Percentiles rank a stretch among this genome's conserved stretches.
phyloP scores from a whole-genome alignment of 2,113 vertebrate genomes.

The Promerops cafer region DNA sequence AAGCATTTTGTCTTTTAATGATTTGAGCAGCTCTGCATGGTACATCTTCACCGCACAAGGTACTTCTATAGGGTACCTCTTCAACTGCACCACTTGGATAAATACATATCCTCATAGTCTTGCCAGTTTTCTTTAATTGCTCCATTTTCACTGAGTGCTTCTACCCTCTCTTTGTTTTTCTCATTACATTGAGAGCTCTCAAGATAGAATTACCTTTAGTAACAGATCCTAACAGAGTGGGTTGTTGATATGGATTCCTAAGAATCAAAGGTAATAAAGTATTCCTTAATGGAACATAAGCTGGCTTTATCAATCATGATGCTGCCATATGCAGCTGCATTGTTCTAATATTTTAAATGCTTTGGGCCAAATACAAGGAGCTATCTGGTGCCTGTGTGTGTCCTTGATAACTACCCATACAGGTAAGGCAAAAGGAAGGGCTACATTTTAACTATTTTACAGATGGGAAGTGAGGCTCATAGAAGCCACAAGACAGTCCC shows the following conservation, averaged over 20 bases:
- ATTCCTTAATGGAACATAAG: background rate
- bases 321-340: background rate
- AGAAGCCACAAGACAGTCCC: background rate
- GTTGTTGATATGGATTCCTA: background rate
- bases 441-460: background rate
- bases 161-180: background rate
- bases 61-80: background rate
- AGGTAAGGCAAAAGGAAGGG: background rate
- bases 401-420: background rate
- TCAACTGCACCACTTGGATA: background rate
- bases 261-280: background rate
- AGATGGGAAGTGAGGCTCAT: background rate
- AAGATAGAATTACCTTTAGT: background rate
- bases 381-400: background rate
- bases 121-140: background rate
- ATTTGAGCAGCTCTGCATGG: background rate
- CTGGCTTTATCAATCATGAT: background rate
- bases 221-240: background rate
- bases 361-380: background rate
- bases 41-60: background rate
- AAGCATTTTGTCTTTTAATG: background rate
- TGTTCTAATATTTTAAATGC: background rate
- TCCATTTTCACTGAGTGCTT: background rate
- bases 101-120: background rate
- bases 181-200: background rate